Evolutionary conservation across 2,797 vertebrate species (phyloP).

Genomic region (Novumbra hubbsi): DNA sequence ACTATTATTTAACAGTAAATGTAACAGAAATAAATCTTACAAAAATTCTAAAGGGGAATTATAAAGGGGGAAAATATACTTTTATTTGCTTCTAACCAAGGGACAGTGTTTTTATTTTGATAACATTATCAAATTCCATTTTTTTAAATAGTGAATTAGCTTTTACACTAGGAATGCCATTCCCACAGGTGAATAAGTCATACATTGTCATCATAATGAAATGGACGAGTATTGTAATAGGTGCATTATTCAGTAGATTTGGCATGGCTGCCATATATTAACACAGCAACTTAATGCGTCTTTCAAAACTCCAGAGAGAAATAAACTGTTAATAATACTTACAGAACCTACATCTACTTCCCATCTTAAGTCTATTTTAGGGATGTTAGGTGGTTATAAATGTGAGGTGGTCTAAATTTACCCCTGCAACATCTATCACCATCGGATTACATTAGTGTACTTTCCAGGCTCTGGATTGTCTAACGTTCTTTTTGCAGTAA

Average conservation of each 20-base stretch:
- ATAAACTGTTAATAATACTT: conserved; percentile 69
- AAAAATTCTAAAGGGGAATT: too few species aligned
- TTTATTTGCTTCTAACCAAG: too few species aligned
- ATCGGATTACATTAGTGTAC: conserved; percentile 68
- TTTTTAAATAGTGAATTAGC: background rate
- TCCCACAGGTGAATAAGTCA: conserved; percentile 35
- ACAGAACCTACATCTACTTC: conserved; percentile 73
- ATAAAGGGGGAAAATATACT: too few species aligned
- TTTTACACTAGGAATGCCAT: background rate
- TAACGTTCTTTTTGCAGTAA: conserved; percentile 62
- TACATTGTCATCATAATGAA: conserved; percentile 49
- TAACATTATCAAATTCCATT: too few species aligned
- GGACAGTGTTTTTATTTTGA: too few species aligned
- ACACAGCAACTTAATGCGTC: conserved; percentile 65
- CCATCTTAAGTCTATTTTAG: conserved; percentile 80
- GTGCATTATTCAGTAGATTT: conserved; percentile 80
- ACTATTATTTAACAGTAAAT: background rate
- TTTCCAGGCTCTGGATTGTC: conserved; percentile 61
- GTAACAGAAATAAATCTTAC: background rate
- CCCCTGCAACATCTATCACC: conserved; percentile 72
- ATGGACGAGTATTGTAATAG: conserved; percentile 67
- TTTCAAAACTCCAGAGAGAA: conserved; percentile 68
- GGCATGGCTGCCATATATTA: conserved; percentile 65
- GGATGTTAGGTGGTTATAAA: conserved; percentile 79
- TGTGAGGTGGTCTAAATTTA: conserved; percentile 82